Conservation (phyloP, 2,113 vertebrate genomes). For the Poeciliopsis occidentalis region DNA sequence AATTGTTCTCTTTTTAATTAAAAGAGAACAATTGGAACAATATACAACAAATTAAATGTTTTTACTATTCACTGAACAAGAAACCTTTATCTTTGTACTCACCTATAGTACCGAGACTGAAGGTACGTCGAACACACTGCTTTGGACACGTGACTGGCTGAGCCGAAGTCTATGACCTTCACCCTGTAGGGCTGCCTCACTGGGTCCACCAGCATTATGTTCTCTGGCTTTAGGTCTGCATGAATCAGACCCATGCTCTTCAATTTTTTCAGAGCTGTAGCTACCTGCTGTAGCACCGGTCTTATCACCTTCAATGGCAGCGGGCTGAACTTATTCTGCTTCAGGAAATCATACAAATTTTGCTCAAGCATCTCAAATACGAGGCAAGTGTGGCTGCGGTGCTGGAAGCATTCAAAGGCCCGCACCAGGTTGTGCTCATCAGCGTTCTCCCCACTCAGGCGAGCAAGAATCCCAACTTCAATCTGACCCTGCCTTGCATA, state of each 20-base stretch:
- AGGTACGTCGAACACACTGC: conserved; percentile 99
- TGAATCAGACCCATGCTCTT: conserved; percentile 99
- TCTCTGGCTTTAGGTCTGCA: conserved; percentile 98
- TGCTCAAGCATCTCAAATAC: conserved; percentile 99
- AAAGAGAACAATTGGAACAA: not conserved
- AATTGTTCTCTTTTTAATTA: conserved; percentile 46
- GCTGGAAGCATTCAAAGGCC: conserved; percentile 98
- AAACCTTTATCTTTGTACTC: conserved; percentile 53
- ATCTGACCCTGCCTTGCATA: conserved; percentile 98
- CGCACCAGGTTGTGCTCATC: conserved; percentile 98
- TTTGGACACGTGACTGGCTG: conserved; percentile 98
- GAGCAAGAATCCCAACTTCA: conserved; percentile 96
- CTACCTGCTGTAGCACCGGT: conserved; percentile 97
- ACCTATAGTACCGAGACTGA: conserved; percentile 99
- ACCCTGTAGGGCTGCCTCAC: conserved; percentile 96
- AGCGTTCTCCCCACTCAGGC: conserved; percentile 95
- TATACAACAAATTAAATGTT: not conserved
- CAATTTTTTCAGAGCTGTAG: conserved; percentile 96
- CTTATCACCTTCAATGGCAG: conserved; percentile 97
- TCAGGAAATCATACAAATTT: conserved; percentile 98
- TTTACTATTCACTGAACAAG: too few species aligned
- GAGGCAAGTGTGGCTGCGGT: conserved; percentile 95
- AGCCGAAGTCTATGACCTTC: conserved; percentile 99
- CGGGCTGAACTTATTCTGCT: conserved; percentile 99
- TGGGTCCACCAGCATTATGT: conserved; percentile 99